A percentile compares a stretch with the other conserved stretches of the same genome.
Conservation (phyloP, 1,140 invertebrate genomes). For the Tachypleus tridentatus region DNA sequence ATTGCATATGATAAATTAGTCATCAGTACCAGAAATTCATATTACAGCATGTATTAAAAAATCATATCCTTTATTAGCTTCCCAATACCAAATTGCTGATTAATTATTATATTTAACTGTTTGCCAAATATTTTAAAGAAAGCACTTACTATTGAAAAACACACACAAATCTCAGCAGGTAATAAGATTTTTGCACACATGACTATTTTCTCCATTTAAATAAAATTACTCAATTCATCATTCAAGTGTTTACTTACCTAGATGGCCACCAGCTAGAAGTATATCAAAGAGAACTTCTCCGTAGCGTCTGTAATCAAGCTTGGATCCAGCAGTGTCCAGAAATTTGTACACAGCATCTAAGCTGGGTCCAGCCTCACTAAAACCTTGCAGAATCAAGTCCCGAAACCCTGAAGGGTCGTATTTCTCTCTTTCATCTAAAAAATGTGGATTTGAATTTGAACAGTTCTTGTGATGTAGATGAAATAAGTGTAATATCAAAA, state of each 20-base stretch:
- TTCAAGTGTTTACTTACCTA: constrained; percentile 40
- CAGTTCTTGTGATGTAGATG: background rate
- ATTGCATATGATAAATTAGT: too few relatives aligned
- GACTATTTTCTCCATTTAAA: background rate
- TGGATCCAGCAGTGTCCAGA: constrained; percentile 83
- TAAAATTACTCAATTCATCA: constrained; percentile 1
- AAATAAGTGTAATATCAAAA: background rate
- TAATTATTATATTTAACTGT: too few relatives aligned
- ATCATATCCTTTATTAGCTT: too few relatives aligned
- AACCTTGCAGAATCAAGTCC: constrained; percentile 83
- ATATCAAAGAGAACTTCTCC: constrained; percentile 95
- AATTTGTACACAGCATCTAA: constrained; percentile 86
- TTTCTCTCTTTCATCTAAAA: constrained; percentile 96
- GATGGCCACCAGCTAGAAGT: constrained; percentile 85
- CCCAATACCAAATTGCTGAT: too few relatives aligned
- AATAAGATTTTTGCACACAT: background rate
- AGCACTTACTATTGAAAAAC: background rate
- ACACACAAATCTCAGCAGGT: background rate
- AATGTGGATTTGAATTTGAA: constrained; percentile 21
- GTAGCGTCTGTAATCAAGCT: constrained; percentile 93
- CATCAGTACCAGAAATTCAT: too few relatives aligned
- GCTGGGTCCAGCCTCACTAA: constrained; percentile 75
- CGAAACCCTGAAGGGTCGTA: constrained; percentile 95
- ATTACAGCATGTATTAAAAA: too few relatives aligned
- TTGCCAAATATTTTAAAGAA: background rate